Base-by-base conservation (phyloP, 2,113 vertebrate species). In the Tautogolabrus adspersus region DNA sequence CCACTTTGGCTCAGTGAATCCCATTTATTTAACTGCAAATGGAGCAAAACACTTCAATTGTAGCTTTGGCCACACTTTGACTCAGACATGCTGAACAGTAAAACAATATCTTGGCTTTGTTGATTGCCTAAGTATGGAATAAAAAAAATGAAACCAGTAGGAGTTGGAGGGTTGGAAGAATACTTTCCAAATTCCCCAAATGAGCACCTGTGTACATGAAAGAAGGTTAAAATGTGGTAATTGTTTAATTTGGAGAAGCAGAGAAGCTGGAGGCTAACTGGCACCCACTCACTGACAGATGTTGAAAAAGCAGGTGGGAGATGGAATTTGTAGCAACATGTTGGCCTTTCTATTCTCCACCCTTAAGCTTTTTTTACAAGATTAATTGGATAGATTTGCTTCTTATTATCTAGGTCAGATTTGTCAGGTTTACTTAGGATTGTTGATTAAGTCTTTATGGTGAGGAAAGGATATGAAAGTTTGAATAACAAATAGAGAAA, bases 201-300 rank as follows among this genome's bases (percentile, higher is more conserved):
- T 72, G 37, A 42, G 51, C 23, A 23, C 44, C 69, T 42, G 61
- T 79, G 77, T 65, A 70, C 73, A 70, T 51, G 84, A 72, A 70
- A 51, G 67, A 89, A 79, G 81, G 78, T 82, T 81, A 72, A 87
- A 89, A 79, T 66, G 87, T 72, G 77, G 67, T 92, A 93, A 94
- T 88, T 91, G 88, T 85, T 90, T 93, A 91, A 92, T 87, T 89
- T 80, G 77, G 67, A 63, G 52, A 63, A 66, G 70, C 57, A 77
- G 78, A 26, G 80, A 55, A 61, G 75, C 75, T 54, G 63, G 76
- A 83, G 87, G 88, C 58, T 21, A 83, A 78, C 77, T 78, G 87
- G 68, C 80, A 82, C 64, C 51, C 40, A 21, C 58, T 78, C 56
- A 83, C 77, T 60, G 75, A 77, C 84, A 84, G 74, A 72, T 81